phyloP scores from a whole-genome alignment of 2,888 invertebrate genomes.

The Cybosia mesomella region DNA sequence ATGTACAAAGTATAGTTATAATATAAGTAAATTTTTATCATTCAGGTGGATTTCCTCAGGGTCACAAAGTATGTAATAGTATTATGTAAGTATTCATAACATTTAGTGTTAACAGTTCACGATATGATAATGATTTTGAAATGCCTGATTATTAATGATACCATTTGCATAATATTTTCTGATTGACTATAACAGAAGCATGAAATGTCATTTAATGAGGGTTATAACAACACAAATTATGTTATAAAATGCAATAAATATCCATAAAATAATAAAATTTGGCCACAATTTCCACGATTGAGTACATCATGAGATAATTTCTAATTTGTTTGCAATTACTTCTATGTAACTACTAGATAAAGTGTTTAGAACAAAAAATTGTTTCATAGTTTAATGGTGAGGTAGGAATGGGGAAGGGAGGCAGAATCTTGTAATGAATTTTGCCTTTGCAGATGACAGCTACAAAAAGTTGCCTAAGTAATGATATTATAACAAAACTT shows the following conservation, averaged over 20 bases:
- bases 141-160: slow-evolving; percentile 3
- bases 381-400: background rate
- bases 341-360: background rate
- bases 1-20: slow-evolving; percentile 7
- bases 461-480: background rate
- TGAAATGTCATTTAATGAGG: background rate
- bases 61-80: slow-evolving; percentile 25
- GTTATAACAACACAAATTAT: background rate
- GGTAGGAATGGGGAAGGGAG: too few relatives aligned
- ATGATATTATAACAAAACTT: background rate
- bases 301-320: background rate
- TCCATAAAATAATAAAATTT: slow-evolving; percentile 1
- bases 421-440: background rate
- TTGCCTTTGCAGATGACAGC: background rate
- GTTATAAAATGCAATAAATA: slow-evolving; percentile 1
- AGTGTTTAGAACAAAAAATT: background rate
- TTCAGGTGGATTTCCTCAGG: slow-evolving; percentile 12
- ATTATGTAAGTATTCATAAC: slow-evolving; percentile 5
- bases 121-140: slow-evolving; percentile 10
- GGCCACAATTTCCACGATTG: background rate
- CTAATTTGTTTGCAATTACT: background rate
- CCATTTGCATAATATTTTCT: background rate
- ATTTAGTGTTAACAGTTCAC: slow-evolving; percentile 10
- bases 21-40: slow-evolving; percentile 26
- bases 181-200: background rate